Base-by-base conservation (phyloP, 2,797 vertebrate species). In the Macrochelys suwanniensis region DNA sequence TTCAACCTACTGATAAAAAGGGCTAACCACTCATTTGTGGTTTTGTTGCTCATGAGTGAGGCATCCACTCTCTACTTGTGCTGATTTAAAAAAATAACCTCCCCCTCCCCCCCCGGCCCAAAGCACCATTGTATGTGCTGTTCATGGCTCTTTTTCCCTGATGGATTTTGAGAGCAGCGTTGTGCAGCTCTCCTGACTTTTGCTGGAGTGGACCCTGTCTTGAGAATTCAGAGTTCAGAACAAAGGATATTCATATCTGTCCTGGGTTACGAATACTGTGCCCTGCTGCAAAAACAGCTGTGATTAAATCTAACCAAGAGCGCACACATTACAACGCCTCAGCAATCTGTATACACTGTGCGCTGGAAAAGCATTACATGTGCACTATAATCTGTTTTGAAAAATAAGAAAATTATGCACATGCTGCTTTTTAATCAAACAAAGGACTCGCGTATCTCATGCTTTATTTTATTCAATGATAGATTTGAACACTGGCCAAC, bases 371-470 rank as follows among this genome's bases (percentile, higher is more conserved):
- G 21, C 13, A 16, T 25, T 33, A 5, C 7, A 6, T 26, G 45
- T 8, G 23, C 47, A 26, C 47, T 37, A 15, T 68, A 61, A 50
- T 33, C 49, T 3, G 33, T 17, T 61, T 16, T 61, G 28, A 61
- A 61, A 54, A 10, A 25, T 6, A 54, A 54, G 53, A 54, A 5
- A 33, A 11, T 31, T 61, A 16, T 6, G 3, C 31, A 25, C 21
- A 37, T 49, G 45, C 5, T 21, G 17, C 65, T 31, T 65, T 7
- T n/a, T n/a, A 26, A 11, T 11, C 1, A 51, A 12, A 5, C 71
- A 47, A 11, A 0, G 74, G 25, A 15, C 16, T 76, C 37, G 37
- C n/a, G 59, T 0, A 0, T 0, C n/a, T 37, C 9, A 16, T 89
- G 50, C 17, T 0, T 59, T 87, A 1, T 42, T 88, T 85, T 50